Evolutionary conservation across 2,888 invertebrate genomes (phyloP), one percentile per base, ranked within the genome.

Genomic region (Chymomyza procnemis): DNA sequence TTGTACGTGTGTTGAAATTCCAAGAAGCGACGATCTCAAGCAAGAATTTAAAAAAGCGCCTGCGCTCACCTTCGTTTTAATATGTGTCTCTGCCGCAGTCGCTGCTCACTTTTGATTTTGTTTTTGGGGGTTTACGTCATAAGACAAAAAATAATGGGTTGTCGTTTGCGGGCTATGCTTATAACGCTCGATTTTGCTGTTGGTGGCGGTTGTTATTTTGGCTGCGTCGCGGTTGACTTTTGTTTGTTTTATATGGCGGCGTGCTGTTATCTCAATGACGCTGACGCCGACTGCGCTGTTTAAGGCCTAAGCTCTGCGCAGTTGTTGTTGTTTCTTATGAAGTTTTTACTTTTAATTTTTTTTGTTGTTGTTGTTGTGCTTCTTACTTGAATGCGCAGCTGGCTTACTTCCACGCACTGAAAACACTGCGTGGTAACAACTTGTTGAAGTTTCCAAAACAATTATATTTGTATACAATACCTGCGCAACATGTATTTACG

Each of bases 71-170:
- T 80, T 80, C 76, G 81, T 58, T 68, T 73, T 26, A 61, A 66
- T 78, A 62, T 81, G 66, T 84, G 87, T 85, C 78, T 54, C 19
- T 54, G 54, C 54, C 34, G 34, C 34, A 12, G 34, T 16, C 46
- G 21, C 41, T 77, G 80, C 72, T 80, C 80, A 80, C 80, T 84
- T 84, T 84, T 81, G 76, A 81, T 81, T 83, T 83, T n/a, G n/a
- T 64, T 64, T 75, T 80, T 54, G 86, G 78, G 74, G 87, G 88
- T 87, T 87, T 87, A 87, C 87, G 87, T 87, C 87, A 87, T 87
- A 85, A 84, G 84, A 77, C 88, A 65, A 79, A 84, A 82, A 78
- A 79, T 83, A 84, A 86, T 85, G 85, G 81, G 83, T 83, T 81
- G 76, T 26, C 26, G 26, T 26, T 76, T 78, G 73, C 85, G 18